Base-by-base conservation (phyloP, 2,888 invertebrate genomes). In the Napeogenes sylphis region DNA sequence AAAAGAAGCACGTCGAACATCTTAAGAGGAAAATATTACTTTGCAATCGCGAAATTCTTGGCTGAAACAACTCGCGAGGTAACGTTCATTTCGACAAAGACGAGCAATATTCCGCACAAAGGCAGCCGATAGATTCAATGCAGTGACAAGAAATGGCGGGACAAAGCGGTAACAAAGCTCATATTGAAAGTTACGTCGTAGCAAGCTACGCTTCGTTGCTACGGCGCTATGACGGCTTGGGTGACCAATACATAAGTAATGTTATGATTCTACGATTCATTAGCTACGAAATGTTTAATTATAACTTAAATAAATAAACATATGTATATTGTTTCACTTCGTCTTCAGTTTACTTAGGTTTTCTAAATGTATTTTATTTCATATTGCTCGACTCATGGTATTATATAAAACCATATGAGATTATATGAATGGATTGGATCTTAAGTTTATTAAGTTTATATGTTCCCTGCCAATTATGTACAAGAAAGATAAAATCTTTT, bases 91-190 rank as follows among this genome's bases (percentile, higher is more conserved):
- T 85, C 85, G 86, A 87, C 85, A 88, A 90, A 85, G 89, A 88
- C 85, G 85, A 88, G 88, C 90, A 89, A 89, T 90, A 90, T 89
- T 85, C 88, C 81, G 85, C 87, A 90, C 90, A 90, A 90, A 90
- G 90, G 83, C 86, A 82, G 82, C 84, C 89, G 88, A 90, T 90
- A 90, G 90, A 90, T 90, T 90, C 89, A 88, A 89, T 89, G 90
- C 88, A 88, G 89, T 90, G 90, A 90, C 90, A 89, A 89, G 89
- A 88, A 89, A 88, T 85, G 83, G 84, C 84, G 85, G 82, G 83
- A 82, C 85, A 82, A 83, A 85, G 85, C 86, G 85, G 87, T 87
- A 85, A 87, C 89, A 89, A 90, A 90, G 87, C 87, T 88, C 85
- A 87, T 78, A 89, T 88, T 86, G 87, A 82, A 83, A 85, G 84